Conservation (phyloP, 2,113 vertebrate species). For the Sinocyclocheilus rhinocerous region DNA sequence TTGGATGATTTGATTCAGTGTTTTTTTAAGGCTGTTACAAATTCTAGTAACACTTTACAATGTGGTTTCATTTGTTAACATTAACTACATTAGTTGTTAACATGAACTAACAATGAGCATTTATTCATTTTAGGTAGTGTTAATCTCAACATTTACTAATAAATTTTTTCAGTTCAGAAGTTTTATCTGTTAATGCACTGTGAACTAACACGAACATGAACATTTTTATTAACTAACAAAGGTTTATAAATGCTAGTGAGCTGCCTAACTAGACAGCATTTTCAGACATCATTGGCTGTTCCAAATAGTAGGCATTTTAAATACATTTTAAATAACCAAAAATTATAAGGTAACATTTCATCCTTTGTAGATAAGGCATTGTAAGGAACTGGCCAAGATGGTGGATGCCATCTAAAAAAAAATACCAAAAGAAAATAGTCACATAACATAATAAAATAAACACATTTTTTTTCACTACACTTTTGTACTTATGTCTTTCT, state of each 20-base stretch:
- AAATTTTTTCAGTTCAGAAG: no score
- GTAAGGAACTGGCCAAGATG: neutral
- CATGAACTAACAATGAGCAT: no score
- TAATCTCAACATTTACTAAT: no score
- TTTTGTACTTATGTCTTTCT: neutral
- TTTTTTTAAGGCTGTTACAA: neutral
- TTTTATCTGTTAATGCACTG: no score
- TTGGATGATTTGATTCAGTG: neutral
- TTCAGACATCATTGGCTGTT: neutral
- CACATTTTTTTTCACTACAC: neutral
- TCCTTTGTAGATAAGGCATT: neutral
- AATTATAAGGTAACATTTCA: neutral
- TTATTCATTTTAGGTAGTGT: no score
- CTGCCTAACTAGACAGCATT: neutral
- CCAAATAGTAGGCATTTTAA: neutral
- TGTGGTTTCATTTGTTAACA: no score
- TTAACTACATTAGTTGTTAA: no score
- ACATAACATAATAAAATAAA: neutral
- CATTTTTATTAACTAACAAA: no score
- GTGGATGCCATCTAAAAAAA: neutral
- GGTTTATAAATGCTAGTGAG: neutral
- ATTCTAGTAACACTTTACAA: no score
- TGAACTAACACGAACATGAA: no score
- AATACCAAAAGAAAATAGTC: neutral
- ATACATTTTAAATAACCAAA: neutral